Evolutionary conservation across 2,888 invertebrate genomes (phyloP), one percentile per base, ranked within the genome.

Genomic region (Cactoblastis cactorum): DNA sequence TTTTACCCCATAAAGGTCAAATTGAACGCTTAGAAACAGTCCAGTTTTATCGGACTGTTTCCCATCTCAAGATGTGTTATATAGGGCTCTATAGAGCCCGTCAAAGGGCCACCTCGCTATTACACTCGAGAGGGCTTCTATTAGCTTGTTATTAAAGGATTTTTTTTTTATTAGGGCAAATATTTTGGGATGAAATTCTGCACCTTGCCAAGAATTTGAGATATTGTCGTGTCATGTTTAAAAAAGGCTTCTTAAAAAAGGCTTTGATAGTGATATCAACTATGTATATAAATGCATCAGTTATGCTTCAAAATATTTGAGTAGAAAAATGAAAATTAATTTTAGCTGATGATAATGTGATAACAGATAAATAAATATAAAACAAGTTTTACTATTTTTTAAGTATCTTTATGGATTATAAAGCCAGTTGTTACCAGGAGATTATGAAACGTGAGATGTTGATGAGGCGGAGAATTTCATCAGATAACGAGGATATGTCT

Each of bases 401-500:
- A n/a, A n/a, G n/a, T n/a, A n/a, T n/a, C n/a, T n/a, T n/a, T n/a
- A n/a, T n/a, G n/a, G n/a, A n/a, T 8, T 3, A 9, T 24, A 15
- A 28, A 28, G 6, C 2, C 45, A 50, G 45, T 45, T 32, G 49
- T 54, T 56, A 57, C 55, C 49, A 46, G 56, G 55, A 22, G 33
- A 48, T 45, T 47, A 57, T 59, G 56, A 56, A 49, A 56, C 46
- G 57, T 45, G 50, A 52, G 62, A 60, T 58, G 65, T 66, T 66
- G 62, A 67, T 62, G 62, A 64, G 58, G 54, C 62, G 51, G 51
- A 24, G 51, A 57, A 59, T 62, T 59, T 57, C 55, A 57, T 58
- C 54, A 60, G 58, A 61, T 70, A 72, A 69, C 63, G 62, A 71
- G 67, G 47, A 45, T 46, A 52, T 50, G 55, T 53, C 47, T 50